Base-by-base conservation (phyloP, 2,113 vertebrate genomes). In the Ageneiosus marmoratus region DNA sequence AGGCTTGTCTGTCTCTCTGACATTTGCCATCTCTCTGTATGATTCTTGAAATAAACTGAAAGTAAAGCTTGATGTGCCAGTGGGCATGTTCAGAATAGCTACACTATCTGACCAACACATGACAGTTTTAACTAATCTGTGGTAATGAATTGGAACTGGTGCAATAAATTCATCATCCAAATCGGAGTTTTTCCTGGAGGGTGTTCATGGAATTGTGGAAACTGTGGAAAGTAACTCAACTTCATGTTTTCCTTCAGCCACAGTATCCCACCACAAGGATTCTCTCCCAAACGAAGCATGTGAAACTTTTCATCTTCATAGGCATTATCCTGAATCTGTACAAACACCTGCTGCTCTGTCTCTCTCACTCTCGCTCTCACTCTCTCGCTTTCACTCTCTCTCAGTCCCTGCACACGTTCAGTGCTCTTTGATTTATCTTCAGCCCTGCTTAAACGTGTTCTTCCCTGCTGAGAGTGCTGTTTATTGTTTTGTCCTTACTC, bases 331-430 rank as follows among this genome's bases (percentile, higher is more conserved):
- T 91, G 92, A 93, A 93, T 92, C 92, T 90, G 77, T 86, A 79
- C 87, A 93, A 93, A 91, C 91, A 94, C 91, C 92, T 93, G 92
- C 84, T 84, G 88, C 29, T 29, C 91, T 90, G 92, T 88, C 92
- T 55, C 53, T 85, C 48, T 50, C 48, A 12, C 48, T 50, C 12
- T 50, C 48, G 10, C 48, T 48, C 46, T 48, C 91, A 89, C 93
- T 88, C 92, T 55, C 91, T 90, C 93, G 88, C 92, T 55, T 63
- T 29, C 80, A 11, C 91, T 90, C 93, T 88, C 92, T 55, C 91
- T 90, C 93, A 88, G 91, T 55, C 72, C 27, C 80, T 63, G 41
- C 34, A 34, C 58, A 15, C 62, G 20, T 29, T 46, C 62, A 32
- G 22, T 41, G 27, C 32, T 32, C 78, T 62, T 75, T 48, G 18